Conservation (phyloP, 2,797 vertebrate species). For the Enteromius radiatus region DNA sequence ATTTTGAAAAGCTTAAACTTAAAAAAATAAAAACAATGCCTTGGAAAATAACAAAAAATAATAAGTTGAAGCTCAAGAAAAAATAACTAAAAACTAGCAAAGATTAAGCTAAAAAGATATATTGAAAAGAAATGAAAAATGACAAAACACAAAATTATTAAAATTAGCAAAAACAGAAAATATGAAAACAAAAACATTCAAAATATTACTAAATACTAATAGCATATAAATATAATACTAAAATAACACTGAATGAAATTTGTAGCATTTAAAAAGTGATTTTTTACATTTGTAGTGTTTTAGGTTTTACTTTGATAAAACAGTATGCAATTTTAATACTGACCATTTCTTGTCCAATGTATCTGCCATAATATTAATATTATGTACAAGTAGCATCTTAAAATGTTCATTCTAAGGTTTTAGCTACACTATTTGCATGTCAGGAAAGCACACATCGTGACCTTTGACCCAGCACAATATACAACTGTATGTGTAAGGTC, state of each 20-base stretch:
- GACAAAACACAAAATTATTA: neutral
- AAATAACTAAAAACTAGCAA: neutral
- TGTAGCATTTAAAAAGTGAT: neutral
- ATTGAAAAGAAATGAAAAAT: neutral
- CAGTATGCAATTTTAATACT: neutral
- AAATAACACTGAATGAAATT: neutral
- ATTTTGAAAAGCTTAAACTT: neutral
- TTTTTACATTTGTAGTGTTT: neutral
- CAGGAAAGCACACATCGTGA: neutral
- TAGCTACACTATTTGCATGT: neutral
- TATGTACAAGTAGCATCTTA: neutral
- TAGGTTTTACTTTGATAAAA: neutral
- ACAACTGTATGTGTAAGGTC: neutral
- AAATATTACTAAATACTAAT: neutral
- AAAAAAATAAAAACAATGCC: neutral
- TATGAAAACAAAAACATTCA: neutral
- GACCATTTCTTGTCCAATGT: neutral
- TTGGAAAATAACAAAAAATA: neutral
- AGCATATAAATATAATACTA: neutral
- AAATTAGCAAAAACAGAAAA: neutral
- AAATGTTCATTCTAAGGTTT: neutral
- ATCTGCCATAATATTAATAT: neutral
- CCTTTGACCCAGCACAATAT: neutral
- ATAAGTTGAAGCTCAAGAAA: neutral
- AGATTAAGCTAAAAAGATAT: neutral